Base-by-base conservation (phyloP, 2,113 vertebrate genomes). In the Octodon degus region DNA sequence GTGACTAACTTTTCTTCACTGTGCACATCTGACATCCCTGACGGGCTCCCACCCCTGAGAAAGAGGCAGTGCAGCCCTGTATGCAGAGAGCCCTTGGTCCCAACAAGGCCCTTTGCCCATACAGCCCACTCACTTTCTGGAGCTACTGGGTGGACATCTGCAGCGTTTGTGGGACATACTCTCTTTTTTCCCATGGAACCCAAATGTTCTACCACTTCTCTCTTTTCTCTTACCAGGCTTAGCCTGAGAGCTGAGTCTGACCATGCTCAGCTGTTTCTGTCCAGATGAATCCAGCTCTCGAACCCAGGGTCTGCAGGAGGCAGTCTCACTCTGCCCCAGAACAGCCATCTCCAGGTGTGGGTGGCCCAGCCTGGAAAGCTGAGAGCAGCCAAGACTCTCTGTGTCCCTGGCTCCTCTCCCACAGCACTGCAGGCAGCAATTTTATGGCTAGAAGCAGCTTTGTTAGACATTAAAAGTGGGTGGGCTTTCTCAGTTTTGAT, bases 401-500 rank as follows among this genome's bases (percentile, higher is more conserved):
- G 67, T 37, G 34, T 5, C 4, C 67, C 60, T 37, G 12, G 43
- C 40, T 67, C 11, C 24, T 58, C 30, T 79, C 62, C 53, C 47
- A 60, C 14, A 19, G 7, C 37, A 4, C 53, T 60, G 88, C 9
- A 20, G 76, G 62, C 53, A 92, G 90, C 2, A 32, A 81, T 60
- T 8, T 2, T 80, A 47, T 3, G 10, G 76, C 90, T 37, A 11
- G 90, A 84, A 84, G 86, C 68, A 91, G 50, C 68, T 91, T 74
- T 50, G 43, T 55, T 62, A 93, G 87, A 60, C 84, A 89, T 95
- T 63, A 53, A 86, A 94, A 60, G 80, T 55, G 40, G 37, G 62
- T 80, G 43, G 30, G 14, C 10, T 43, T 50, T 27, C 58, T 27
- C n/a, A 1, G 0, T 37, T 79, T 63, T 70, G 32, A 17, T 12